These are phyloP conservation scores for Apamea monoglypha DNA, from an alignment of 2,888 invertebrate species.

Conservation along the genomic window DNA sequence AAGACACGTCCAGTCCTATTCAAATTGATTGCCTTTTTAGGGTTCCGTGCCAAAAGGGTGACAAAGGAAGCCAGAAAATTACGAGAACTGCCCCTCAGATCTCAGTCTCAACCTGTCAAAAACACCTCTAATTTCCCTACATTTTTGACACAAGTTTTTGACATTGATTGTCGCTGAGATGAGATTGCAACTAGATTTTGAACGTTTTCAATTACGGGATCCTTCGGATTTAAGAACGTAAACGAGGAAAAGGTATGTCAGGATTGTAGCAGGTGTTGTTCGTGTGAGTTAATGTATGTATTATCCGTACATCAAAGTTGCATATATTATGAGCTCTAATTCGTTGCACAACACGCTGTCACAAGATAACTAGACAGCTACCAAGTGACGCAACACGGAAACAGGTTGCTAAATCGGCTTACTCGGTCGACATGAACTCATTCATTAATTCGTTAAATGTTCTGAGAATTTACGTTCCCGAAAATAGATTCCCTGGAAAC, in stretches of 20 bases:
- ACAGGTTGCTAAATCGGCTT: neutral
- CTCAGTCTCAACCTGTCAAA: neutral
- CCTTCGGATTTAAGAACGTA: neutral
- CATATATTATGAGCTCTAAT: constrained; percentile 2
- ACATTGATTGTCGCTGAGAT: neutral
- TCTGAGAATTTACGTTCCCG: neutral
- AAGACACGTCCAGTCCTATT: too few species aligned
- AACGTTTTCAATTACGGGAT: neutral
- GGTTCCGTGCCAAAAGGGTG: neutral
- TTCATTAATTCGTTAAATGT: constrained; percentile 4
- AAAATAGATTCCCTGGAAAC: neutral
- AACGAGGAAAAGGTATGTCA: neutral
- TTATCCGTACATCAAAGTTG: neutral
- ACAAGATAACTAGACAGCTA: neutral
- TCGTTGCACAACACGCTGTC: constrained; percentile 5
- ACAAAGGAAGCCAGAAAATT: neutral
- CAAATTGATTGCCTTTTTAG: neutral
- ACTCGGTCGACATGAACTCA: neutral
- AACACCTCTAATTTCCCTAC: neutral
- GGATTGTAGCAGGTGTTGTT: neutral
- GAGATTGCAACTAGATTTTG: neutral
- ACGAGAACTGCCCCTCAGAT: neutral
- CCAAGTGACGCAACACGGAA: neutral
- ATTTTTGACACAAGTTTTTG: neutral
- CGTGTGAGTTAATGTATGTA: neutral